Evolutionary conservation across 2,113 vertebrate species (phyloP).

Genomic region (Choloepus hoffmanni): DNA sequence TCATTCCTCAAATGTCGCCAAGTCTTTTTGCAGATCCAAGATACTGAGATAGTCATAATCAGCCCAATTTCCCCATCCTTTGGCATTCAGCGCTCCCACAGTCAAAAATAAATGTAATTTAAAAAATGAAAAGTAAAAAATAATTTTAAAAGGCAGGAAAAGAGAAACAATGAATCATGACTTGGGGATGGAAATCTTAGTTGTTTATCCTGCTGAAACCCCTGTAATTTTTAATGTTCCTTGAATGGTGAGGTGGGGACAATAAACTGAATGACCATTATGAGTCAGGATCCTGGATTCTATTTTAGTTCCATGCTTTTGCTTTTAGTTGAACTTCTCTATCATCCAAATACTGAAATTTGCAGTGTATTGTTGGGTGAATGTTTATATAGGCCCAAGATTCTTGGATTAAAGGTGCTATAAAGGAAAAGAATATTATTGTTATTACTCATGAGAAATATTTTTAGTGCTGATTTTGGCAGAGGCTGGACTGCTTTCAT

Average conservation of each 20-base stretch:
- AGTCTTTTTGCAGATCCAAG: constrained; percentile 26
- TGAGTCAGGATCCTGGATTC: constrained; percentile 47
- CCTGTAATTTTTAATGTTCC: constrained; percentile 38
- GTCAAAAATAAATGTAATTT: constrained; percentile 31
- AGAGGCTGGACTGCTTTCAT: constrained; percentile 41
- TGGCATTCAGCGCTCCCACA: constrained; percentile 3
- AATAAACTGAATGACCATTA: constrained; percentile 22
- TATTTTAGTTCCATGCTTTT: constrained; percentile 59
- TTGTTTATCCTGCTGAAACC: constrained; percentile 35
- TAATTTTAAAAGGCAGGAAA: constrained; percentile 61
- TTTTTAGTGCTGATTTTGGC: constrained; percentile 74
- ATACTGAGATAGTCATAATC: constrained; percentile 44
- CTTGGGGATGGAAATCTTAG: constrained; percentile 15
- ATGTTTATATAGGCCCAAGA: constrained; percentile 70
- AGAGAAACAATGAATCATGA: constrained; percentile 63
- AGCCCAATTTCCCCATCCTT: constrained; percentile 39
- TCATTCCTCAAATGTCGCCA: constrained; percentile 63
- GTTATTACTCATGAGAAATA: constrained; percentile 76
- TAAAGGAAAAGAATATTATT: constrained; percentile 74
- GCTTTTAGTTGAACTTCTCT: constrained; percentile 36
- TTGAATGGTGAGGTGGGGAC: constrained; percentile 27
- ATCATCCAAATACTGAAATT: constrained; percentile 63
- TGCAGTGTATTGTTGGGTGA: constrained; percentile 37
- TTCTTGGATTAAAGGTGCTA: constrained; percentile 66
- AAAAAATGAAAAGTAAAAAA: constrained; percentile 58